Percentiles rank a stretch among this genome's conserved stretches.
phyloP scores from a whole-genome alignment of 2,797 vertebrate genomes.

The Loriculus beryllinus region DNA sequence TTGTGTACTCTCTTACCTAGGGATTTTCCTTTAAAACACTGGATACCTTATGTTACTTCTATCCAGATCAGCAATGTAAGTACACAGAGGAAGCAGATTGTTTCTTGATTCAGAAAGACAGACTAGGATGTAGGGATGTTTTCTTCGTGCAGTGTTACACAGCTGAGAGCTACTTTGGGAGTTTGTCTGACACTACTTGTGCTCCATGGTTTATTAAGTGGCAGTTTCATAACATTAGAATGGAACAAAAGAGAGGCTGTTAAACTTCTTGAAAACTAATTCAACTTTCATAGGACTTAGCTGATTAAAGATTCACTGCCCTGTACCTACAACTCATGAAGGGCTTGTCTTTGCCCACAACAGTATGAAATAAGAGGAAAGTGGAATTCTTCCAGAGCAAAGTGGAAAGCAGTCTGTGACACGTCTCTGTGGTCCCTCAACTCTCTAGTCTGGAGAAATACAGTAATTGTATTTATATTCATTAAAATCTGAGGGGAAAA shows the following conservation, averaged over 20 bases:
- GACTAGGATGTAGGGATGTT: neutral
- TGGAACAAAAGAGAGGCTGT: neutral
- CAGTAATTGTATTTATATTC: neutral
- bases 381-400: neutral
- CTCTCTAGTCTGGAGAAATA: neutral
- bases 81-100: accelerated
- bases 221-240: neutral
- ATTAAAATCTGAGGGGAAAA: neutral
- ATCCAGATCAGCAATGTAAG: neutral
- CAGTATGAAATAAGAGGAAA: neutral
- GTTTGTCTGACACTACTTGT: neutral
- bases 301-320: neutral
- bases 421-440: neutral
- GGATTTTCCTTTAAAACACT: neutral
- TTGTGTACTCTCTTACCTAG: neutral
- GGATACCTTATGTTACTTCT: neutral
- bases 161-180: neutral
- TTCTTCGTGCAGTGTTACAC: neutral
- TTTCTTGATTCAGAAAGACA: neutral
- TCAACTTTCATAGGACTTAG: neutral
- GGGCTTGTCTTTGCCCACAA: neutral
- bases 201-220: neutral
- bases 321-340: neutral
- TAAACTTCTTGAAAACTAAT: neutral
- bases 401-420: neutral